Evolutionary conservation across 2,113 vertebrate species (phyloP), one percentile per base, ranked within the genome.

Genomic region (Podarcis cretensis): DNA sequence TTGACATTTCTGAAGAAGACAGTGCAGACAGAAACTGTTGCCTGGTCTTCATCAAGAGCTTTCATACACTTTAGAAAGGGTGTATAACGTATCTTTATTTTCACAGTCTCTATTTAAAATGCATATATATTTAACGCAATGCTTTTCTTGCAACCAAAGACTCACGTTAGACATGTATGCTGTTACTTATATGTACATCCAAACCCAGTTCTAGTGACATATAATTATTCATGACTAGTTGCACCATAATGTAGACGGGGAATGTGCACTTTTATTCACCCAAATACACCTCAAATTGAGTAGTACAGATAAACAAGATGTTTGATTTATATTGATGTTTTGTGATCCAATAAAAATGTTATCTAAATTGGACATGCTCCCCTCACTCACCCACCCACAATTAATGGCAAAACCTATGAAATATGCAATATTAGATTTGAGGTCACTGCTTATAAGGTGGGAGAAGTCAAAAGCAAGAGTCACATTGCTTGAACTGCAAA

Each of bases 1-100:
- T 81, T 54, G 63, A 7, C 10, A 43, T 75, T 83, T 88, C 35
- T 66, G 69, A 92, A 83, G 91, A 91, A 88, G 85, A 85, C 73
- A 71, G 68, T 0, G 3, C 84, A 91, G 92, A 94, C 12, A 87
- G 93, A 92, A 93, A 87, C 35, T 84, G 9, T 43, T 63, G 21
- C 73, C 85, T 94, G n/a, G 73, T 66, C 83, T 94, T 86, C 87
- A 83, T 48, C 84, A 68, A 9, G 4, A 65, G 30, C 32, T 90
- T 65, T 91, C 43, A 81, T 20, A 25, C 84, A 87, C 84, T 86
- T 92, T 82, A 79, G 27, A 21, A 7, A 57, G 6, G 54, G 78
- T 18, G 25, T 2, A 30, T 78, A 48, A 78, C 14, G 40, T 48
- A 78, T 27, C 12, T 77, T 25, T 25, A 27, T 63, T 4, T 63